Evolutionary conservation across 2,113 vertebrate genomes (phyloP).

Genomic region (Pao palembangensis): DNA sequence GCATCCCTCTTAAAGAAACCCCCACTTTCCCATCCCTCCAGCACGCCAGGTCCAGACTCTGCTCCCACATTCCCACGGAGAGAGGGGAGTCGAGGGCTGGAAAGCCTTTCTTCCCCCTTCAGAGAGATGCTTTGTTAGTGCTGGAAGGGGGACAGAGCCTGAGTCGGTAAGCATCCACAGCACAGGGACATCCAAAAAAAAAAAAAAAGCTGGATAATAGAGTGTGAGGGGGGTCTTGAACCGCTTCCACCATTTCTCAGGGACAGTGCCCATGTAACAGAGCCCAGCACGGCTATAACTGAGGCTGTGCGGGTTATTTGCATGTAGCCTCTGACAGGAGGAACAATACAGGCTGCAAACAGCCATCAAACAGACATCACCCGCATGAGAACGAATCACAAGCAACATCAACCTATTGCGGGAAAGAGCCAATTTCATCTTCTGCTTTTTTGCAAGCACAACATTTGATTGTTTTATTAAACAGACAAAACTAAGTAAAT

Average conservation of each 20-base stretch:
- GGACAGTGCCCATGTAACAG: slow-evolving; percentile 65
- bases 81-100: slow-evolving; percentile 80
- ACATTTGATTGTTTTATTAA: too few relatives aligned
- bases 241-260: slow-evolving; percentile 57
- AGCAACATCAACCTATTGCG: background rate
- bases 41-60: slow-evolving; percentile 83
- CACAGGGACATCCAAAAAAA: slow-evolving; percentile 76
- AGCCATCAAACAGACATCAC: slow-evolving; percentile 30
- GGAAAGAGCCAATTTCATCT: too few relatives aligned
- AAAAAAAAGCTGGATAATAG: slow-evolving; percentile 58
- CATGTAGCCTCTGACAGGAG: slow-evolving; percentile 16
- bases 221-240: slow-evolving; percentile 50
- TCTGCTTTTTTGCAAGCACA: too few relatives aligned
- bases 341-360: slow-evolving; percentile 29
- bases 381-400: slow-evolving; percentile 15
- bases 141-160: slow-evolving; percentile 87
- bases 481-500: background rate
- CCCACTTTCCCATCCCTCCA: slow-evolving; percentile 76
- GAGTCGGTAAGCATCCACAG: slow-evolving; percentile 79
- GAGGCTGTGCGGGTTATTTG: background rate
- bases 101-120: slow-evolving; percentile 83
- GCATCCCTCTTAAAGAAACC: slow-evolving; percentile 44
- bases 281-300: slow-evolving; percentile 14
- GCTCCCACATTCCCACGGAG: slow-evolving; percentile 88
- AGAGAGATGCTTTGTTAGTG: slow-evolving; percentile 97